Percentiles rank a stretch among this genome's conserved stretches.
phyloP scores from a whole-genome alignment of 2,888 invertebrate species.

The Meloe dianella region DNA sequence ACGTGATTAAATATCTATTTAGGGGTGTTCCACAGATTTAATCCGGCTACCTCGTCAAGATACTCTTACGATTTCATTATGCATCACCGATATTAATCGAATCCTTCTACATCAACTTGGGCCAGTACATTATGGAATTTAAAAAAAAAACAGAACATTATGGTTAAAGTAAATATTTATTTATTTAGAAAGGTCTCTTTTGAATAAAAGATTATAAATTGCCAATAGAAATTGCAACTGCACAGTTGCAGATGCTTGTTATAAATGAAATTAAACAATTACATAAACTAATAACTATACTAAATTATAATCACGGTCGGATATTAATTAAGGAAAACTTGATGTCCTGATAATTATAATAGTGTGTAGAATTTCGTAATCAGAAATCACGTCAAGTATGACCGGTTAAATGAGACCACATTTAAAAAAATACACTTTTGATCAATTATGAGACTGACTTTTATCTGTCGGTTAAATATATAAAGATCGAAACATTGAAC shows the following conservation, averaged over 20 bases:
- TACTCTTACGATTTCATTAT: constrained; percentile 8
- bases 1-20: constrained; percentile 56
- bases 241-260: neutral
- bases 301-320: neutral
- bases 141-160: neutral
- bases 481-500: neutral
- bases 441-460: neutral
- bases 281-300: constrained; percentile 7
- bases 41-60: constrained; percentile 20
- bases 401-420: neutral
- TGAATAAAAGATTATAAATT: neutral
- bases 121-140: neutral
- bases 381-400: neutral
- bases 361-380: neutral
- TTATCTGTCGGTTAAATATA: neutral
- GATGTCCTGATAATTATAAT: neutral
- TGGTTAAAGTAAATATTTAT: constrained; percentile 28
- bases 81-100: constrained; percentile 9
- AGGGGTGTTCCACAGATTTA: constrained; percentile 41
- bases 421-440: constrained; percentile 3
- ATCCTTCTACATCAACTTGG: neutral
- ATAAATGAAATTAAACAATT: constrained; percentile 1
- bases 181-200: constrained; percentile 16
- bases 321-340: neutral
- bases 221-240: constrained; percentile 5